These are phyloP conservation scores for Indicator maculatus DNA, from an alignment of 2,113 vertebrate species.

Conservation along the genomic window DNA sequence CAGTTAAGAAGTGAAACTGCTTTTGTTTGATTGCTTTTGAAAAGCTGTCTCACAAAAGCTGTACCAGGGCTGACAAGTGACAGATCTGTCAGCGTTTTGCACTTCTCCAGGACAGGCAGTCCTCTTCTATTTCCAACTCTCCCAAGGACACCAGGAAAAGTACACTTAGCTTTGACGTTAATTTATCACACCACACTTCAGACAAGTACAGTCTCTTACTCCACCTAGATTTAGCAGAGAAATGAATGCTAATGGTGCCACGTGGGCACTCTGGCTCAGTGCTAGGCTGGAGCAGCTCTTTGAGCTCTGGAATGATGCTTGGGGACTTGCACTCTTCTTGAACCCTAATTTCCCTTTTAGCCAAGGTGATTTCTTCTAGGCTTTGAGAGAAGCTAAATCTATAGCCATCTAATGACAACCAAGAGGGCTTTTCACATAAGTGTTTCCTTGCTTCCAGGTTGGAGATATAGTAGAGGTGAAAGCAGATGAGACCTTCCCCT, in stretches of 20 bases:
- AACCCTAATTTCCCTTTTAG: background rate
- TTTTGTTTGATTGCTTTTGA: constrained; percentile 33
- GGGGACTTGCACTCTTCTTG: background rate
- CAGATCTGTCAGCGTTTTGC: constrained; percentile 15
- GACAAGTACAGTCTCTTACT: background rate
- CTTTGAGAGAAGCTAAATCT: background rate
- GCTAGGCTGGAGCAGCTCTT: rapidly evolving
- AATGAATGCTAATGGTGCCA: background rate
- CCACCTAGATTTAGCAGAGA: background rate
- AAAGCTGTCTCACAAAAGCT: constrained; percentile 36
- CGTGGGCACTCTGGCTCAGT: background rate
- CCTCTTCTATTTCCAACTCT: constrained; percentile 37
- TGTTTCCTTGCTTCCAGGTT: constrained; percentile 75
- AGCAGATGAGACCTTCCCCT: constrained; percentile 95
- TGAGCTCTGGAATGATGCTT: background rate
- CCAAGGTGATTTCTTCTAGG: background rate
- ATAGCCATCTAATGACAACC: rapidly evolving
- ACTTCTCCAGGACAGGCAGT: constrained; percentile 51
- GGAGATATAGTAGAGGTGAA: constrained; percentile 93
- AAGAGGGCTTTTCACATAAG: background rate
- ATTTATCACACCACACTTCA: background rate
- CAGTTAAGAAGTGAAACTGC: background rate
- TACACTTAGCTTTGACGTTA: background rate
- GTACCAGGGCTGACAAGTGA: background rate
- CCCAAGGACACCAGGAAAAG: constrained; percentile 39